Evolutionary conservation across 1,140 invertebrate genomes (phyloP), one percentile per base, ranked within the genome.

Genomic region (Ganaspis sp.): DNA sequence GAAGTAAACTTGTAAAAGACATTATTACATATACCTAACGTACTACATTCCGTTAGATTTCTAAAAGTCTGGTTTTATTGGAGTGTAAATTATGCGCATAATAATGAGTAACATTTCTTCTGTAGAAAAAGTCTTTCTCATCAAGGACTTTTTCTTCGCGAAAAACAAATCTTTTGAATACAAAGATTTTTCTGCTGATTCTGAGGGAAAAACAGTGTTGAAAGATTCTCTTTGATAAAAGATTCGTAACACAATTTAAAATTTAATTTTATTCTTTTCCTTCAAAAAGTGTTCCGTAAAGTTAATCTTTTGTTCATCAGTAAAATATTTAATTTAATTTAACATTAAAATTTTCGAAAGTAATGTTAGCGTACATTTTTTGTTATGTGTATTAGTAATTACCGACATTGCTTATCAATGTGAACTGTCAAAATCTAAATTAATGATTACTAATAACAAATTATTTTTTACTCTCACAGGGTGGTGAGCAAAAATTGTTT

Each of bases 91-190:
- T 49, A 49, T 49, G 45, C 45, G 45, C 45, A 49, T 49, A 49
- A 49, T 49, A 49, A 49, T 49, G 45, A 49, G n/a, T 49, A 49
- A 49, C 45, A 49, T 49, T 49, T 49, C 45, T 49, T 49, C 17
- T 4, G 45, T 17, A 49, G 45, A 49, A 49, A 49, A 49, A 49
- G 45, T 49, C 45, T 49, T 49, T 49, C 45, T 49, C 45, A 49
- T 49, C 45, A 49, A 49, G 45, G 45, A 49, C 45, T 49, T 49
- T 49, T 49, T 49, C 45, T 49, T 49, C 45, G n/a, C n/a, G 6
- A 49, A 49, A 49, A 49, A 49, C 45, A 49, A 49, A 49, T 49
- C 45, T 17, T 49, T 17, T 17, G 45, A 17, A n/a, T 49, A 17
- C 15, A 49, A 49, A 49, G 45, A 49, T 17, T 49, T 49, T 49